A percentile compares a stretch with the other conserved stretches of the same genome.
These are phyloP conservation scores for Motacilla tschutschensis DNA, from an alignment of 2,113 vertebrate species.

Conservation along the genomic window DNA sequence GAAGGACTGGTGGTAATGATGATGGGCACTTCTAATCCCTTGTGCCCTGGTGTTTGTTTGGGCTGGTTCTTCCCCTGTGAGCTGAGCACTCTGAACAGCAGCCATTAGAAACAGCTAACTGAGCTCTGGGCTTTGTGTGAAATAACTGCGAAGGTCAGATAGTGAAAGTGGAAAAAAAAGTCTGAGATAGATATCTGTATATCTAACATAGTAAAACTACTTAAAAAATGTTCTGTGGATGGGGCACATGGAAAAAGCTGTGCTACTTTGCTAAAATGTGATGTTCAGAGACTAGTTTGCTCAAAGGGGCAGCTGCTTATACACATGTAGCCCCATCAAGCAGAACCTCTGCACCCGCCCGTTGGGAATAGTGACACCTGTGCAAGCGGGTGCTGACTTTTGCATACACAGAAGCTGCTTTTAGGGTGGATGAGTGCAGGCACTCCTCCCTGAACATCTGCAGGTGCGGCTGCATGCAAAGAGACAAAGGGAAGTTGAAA, in stretches of 20 bases:
- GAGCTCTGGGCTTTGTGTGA: neutral
- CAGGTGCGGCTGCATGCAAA: conserved; percentile 60
- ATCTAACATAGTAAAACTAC: neutral
- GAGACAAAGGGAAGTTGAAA: conserved; percentile 46
- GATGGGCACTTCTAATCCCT: neutral
- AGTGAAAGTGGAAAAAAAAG: neutral
- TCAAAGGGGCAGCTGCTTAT: conserved; percentile 1
- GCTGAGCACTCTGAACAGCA: neutral
- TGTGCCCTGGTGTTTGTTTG: neutral
- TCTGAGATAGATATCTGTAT: neutral
- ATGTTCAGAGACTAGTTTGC: neutral
- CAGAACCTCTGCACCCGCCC: conserved; percentile 43
- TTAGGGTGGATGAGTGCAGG: conserved; percentile 36
- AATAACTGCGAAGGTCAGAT: neutral
- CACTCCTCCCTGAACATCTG: conserved; percentile 53
- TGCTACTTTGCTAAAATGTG: neutral
- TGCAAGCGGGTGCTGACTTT: conserved; percentile 49
- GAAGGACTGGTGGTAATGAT: neutral
- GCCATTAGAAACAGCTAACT: neutral
- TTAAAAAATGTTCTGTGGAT: neutral
- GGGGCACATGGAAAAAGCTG: neutral
- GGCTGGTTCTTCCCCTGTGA: neutral
- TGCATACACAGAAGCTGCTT: conserved; percentile 56
- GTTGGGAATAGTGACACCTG: conserved; percentile 46
- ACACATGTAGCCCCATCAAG: neutral